phyloP scores from a whole-genome alignment of 2,888 invertebrate species.

The Macaria liturata region DNA sequence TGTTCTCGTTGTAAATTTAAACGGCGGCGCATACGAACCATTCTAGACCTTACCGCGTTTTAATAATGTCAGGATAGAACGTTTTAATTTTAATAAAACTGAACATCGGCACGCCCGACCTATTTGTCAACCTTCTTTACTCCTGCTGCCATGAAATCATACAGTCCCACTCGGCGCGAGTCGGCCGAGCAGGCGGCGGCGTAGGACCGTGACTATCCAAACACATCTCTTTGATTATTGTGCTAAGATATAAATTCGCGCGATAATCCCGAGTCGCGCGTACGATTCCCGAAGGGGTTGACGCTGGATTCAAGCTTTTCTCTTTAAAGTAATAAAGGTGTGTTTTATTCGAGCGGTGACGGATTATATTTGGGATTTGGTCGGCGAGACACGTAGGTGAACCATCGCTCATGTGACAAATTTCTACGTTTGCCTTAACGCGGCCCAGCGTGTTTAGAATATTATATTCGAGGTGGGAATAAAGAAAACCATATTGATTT shows the following conservation, averaged over 20 bases:
- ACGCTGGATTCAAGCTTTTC: slow-evolving; percentile 77
- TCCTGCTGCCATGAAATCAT: slow-evolving; percentile 80
- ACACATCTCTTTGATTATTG: slow-evolving; percentile 70
- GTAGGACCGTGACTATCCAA: slow-evolving; percentile 54
- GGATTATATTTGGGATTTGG: slow-evolving; percentile 81
- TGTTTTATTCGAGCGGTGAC: slow-evolving; percentile 75
- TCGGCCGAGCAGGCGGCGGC: slow-evolving; percentile 51
- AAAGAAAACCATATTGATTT: slow-evolving; percentile 73
- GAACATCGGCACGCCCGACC: slow-evolving; percentile 80
- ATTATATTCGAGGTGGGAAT: slow-evolving; percentile 68
- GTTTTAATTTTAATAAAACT: slow-evolving; percentile 82
- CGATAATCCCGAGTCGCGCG: slow-evolving; percentile 64
- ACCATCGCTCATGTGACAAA: slow-evolving; percentile 84
- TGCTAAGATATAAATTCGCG: slow-evolving; percentile 76
- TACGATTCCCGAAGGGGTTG: slow-evolving; percentile 64
- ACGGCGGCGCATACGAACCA: slow-evolving; percentile 52
- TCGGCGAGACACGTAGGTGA: slow-evolving; percentile 80
- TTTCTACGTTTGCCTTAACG: slow-evolving; percentile 83
- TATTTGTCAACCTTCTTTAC: slow-evolving; percentile 84
- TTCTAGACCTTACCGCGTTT: slow-evolving; percentile 69
- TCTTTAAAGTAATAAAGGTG: slow-evolving; percentile 81
- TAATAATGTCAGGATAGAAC: slow-evolving; percentile 75
- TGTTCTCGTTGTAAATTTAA: slow-evolving; percentile 71
- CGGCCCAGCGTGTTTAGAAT: slow-evolving; percentile 79
- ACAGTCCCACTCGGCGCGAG: slow-evolving; percentile 68